These are phyloP conservation scores for Herpetotheres cachinnans DNA, from an alignment of 2,113 vertebrate genomes.

Conservation along the genomic window DNA sequence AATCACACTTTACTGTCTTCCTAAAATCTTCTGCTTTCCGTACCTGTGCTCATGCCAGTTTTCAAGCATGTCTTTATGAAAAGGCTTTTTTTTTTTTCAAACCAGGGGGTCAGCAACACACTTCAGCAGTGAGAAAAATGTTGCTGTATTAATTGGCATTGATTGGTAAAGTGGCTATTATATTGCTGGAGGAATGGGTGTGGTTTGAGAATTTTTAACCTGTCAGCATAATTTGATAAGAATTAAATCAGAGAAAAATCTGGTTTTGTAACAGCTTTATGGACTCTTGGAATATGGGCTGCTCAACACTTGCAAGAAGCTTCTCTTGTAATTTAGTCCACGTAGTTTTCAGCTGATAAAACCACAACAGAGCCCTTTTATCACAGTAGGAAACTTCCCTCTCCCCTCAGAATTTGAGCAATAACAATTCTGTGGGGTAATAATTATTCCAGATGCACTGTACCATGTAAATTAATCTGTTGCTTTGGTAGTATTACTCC, in stretches of 20 bases:
- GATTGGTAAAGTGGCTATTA: background rate
- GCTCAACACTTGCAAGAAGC: background rate
- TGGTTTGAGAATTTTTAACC: background rate
- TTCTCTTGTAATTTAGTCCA: background rate
- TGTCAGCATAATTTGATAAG: background rate
- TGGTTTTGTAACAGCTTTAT: background rate
- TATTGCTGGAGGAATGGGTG: background rate
- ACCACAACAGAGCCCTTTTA: slow-evolving; percentile 41
- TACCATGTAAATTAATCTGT: slow-evolving; percentile 67
- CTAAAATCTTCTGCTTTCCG: background rate
- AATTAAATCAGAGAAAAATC: background rate
- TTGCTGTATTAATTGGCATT: background rate
- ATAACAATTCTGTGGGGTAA: slow-evolving; percentile 68
- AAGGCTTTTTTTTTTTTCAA: background rate
- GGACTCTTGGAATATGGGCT: background rate
- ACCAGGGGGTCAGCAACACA: background rate
- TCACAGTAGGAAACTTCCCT: slow-evolving; percentile 49
- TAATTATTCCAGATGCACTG: slow-evolving; percentile 70
- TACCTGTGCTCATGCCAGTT: background rate
- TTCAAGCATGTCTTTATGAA: background rate
- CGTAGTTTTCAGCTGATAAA: slow-evolving; percentile 24
- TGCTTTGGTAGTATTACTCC: slow-evolving; percentile 52
- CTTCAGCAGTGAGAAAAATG: background rate
- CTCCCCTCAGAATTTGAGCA: slow-evolving; percentile 66
- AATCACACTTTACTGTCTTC: background rate